A percentile compares a stretch with the other conserved stretches of the same genome.
phyloP scores from a whole-genome alignment of 2,888 invertebrate species.

The Drosophila ezoana region DNA sequence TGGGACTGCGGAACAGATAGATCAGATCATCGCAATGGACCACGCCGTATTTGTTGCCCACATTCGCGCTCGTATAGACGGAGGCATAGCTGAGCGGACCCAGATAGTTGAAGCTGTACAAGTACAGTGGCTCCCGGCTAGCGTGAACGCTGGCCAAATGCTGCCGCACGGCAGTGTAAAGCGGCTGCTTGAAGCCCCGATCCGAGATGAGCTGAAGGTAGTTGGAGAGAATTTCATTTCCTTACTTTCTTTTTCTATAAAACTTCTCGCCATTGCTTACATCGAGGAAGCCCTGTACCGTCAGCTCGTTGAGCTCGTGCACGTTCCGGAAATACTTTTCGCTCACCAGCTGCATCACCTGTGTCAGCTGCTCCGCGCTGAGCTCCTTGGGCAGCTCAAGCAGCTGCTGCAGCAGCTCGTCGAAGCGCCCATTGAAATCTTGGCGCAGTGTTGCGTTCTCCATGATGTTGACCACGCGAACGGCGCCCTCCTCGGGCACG shows the following conservation, averaged over 20 bases:
- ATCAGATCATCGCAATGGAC: slow-evolving; percentile 86
- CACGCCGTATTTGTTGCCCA: slow-evolving; percentile 78
- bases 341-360: slow-evolving; percentile 58
- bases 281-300: slow-evolving; percentile 75
- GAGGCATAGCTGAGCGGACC: slow-evolving; percentile 85
- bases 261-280: slow-evolving; percentile 34
- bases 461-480: slow-evolving; percentile 84
- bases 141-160: slow-evolving; percentile 64
- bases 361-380: slow-evolving; percentile 26
- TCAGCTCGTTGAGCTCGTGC: slow-evolving; percentile 71
- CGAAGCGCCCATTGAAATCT: slow-evolving; percentile 80
- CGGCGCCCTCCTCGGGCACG: slow-evolving; percentile 86
- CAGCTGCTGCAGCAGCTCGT: slow-evolving; percentile 73
- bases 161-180: slow-evolving; percentile 82
- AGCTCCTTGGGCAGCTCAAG: slow-evolving; percentile 76
- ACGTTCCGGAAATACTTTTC: slow-evolving; percentile 76
- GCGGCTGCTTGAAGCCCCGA: slow-evolving; percentile 85
- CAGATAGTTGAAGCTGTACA: slow-evolving; percentile 85
- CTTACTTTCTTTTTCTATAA: neutral
- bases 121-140: slow-evolving; percentile 83
- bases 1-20: slow-evolving; percentile 85
- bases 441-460: slow-evolving; percentile 70
- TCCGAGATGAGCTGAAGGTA: slow-evolving; percentile 85
- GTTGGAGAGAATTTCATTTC: neutral
- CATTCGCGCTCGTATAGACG: slow-evolving; percentile 82